Conservation (phyloP, 2,113 vertebrate genomes). For the Nerophis lumbriciformis region DNA sequence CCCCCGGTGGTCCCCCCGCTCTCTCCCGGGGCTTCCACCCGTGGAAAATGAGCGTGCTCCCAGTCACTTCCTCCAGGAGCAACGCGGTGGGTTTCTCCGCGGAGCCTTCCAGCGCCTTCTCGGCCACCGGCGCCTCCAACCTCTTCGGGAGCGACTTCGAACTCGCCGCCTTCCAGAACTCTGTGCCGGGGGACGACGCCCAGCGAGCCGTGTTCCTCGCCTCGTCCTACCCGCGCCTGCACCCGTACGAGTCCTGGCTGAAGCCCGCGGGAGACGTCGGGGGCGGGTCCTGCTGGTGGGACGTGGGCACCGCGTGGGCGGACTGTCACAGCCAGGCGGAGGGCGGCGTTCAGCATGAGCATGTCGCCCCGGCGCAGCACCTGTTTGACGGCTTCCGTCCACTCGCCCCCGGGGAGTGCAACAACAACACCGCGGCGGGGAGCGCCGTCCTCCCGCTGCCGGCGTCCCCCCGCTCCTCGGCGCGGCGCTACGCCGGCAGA, state of each 20-base stretch:
- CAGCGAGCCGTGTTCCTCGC: conserved; percentile 83
- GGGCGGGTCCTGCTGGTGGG: conserved; percentile 87
- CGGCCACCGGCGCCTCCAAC: conserved; percentile 72
- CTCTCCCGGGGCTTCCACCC: conserved; percentile 86
- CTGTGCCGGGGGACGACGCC: conserved; percentile 59
- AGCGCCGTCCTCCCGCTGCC: conserved; percentile 70
- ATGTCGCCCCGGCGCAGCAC: conserved; percentile 80
- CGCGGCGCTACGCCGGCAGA: conserved; percentile 79
- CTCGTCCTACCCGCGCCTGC: conserved; percentile 83
- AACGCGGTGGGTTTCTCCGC: conserved; percentile 59
- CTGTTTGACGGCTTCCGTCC: conserved; percentile 91
- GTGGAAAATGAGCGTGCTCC: conserved; percentile 77
- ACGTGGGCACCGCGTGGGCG: conserved; percentile 85
- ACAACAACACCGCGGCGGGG: conserved; percentile 66
- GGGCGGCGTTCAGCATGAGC: conserved; percentile 77
- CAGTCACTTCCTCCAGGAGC: conserved; percentile 68
- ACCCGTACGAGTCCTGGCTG: conserved; percentile 86
- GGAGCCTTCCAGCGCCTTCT: conserved; percentile 85
- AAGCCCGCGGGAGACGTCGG: conserved; percentile 78
- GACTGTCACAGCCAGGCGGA: conserved; percentile 82
- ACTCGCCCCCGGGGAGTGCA: conserved; percentile 75
- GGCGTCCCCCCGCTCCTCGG: conserved; percentile 73
- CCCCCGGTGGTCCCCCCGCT: conserved; percentile 79
- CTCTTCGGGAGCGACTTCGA: conserved; percentile 86
- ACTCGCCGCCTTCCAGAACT: conserved; percentile 81